Base-by-base conservation (phyloP, 2,888 invertebrate genomes). In the Orthonychiurus folsomi region DNA sequence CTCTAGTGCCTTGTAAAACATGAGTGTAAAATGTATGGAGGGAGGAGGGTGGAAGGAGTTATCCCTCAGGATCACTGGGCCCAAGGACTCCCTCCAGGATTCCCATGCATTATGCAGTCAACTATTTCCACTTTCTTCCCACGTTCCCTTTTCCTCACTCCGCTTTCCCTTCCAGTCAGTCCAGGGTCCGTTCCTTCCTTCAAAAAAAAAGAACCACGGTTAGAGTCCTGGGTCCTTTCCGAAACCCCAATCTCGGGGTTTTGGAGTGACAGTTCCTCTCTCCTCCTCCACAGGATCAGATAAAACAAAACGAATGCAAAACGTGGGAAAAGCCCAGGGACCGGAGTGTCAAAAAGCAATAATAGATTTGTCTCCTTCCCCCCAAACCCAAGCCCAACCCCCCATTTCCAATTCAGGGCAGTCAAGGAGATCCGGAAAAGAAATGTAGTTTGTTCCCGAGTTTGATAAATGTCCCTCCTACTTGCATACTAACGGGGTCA, bases 1-100 rank as follows among this genome's bases (percentile, higher is more conserved):
- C 66, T 70, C 68, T 63, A 62, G 61, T 59, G 66, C 63, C 67
- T 66, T 68, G 64, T 63, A 37, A 37, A 37, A 37, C 37, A 37
- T 37, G 37, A 37, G 37, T 37, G 37, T 37, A 37, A 37, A 37
- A 37, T 37, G 15, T 15, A 37, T 37, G 37, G 37, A 5, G 37
- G 37, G 37, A 37, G 5, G n/a, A n/a, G n/a, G n/a, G n/a, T 9
- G 37, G 37, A 37, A 37, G 37, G 37, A 37, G 37, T 37, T 37
- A 37, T 37, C 37, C 37, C 37, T 9, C 37, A 37, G 37, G 37
- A 37, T 37, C 37, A 37, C 9, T 37, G 37, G 9, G 5, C 15
- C 15, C 37, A 37, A 37, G 37, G n/a, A 37, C 9, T 37, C 37
- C 37, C 37, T 37, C 37, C 9, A 5, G 37, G 15, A 37, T 37